A percentile compares a stretch with the other conserved stretches of the same genome.
phyloP scores from a whole-genome alignment of 2,888 invertebrate genomes.

The Diadromus collaris region DNA sequence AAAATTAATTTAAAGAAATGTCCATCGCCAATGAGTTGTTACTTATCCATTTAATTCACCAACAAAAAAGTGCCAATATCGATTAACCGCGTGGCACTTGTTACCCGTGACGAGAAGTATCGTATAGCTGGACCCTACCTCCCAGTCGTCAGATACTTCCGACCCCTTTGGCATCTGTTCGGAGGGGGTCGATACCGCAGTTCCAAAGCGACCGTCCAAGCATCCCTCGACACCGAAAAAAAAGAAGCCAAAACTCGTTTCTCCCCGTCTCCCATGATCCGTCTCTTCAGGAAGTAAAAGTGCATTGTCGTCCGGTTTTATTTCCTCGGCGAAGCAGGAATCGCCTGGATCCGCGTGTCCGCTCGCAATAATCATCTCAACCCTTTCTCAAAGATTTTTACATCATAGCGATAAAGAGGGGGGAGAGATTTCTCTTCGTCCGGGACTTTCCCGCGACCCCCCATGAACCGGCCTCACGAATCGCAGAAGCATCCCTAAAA shows the following conservation, averaged over 20 bases:
- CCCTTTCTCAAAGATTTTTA: constrained; percentile 46
- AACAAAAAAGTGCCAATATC: not conserved
- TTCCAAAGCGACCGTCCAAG: constrained; percentile 5
- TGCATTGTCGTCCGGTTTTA: constrained; percentile 47
- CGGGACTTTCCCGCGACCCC: constrained; percentile 63
- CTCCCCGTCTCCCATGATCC: constrained; percentile 44
- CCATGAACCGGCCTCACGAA: constrained; percentile 49
- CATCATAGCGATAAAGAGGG: constrained; percentile 19
- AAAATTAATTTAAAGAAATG: not conserved
- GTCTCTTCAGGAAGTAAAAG: constrained; percentile 60
- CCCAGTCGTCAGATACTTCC: constrained; percentile 21
- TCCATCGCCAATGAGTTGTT: not conserved
- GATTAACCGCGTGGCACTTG: constrained; percentile 43
- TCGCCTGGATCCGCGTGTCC: constrained; percentile 1
- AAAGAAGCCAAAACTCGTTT: constrained; percentile 44
- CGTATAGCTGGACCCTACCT: not conserved
- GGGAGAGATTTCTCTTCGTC: constrained; percentile 20
- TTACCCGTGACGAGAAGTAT: constrained; percentile 33
- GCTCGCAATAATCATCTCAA: constrained; percentile 22
- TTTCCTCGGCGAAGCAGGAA: constrained; percentile 37
- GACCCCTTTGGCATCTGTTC: constrained; percentile 25
- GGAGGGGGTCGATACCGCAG: constrained; percentile 3
- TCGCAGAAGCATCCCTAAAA: constrained; percentile 36
- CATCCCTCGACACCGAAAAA: constrained; percentile 31
- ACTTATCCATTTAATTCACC: not conserved